Percentiles rank a stretch among this genome's conserved stretches.
These are phyloP conservation scores for Cyanoderma ruficeps DNA, from an alignment of 2,113 vertebrate species.

Conservation along the genomic window DNA sequence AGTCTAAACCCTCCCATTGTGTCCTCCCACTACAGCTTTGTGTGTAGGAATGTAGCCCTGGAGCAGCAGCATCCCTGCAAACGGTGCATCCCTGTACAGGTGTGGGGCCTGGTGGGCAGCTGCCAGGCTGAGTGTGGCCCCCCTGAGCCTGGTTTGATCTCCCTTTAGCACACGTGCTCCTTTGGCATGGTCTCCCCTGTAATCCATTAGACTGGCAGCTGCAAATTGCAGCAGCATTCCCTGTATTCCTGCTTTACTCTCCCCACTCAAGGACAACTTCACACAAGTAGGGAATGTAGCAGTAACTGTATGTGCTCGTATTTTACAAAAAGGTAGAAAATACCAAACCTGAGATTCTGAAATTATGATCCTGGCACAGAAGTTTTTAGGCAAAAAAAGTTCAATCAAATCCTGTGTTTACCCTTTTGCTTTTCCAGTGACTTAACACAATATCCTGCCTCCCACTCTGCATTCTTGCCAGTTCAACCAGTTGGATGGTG, in stretches of 20 bases:
- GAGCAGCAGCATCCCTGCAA: background rate
- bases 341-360: background rate
- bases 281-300: background rate
- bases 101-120: background rate
- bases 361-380: background rate
- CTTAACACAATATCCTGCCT: background rate
- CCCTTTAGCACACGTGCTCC: background rate
- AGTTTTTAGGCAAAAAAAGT: background rate
- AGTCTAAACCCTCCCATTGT: background rate
- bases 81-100: accelerated
- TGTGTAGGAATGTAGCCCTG: background rate
- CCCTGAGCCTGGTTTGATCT: background rate
- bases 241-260: background rate
- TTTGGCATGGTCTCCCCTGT: background rate
- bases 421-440: background rate
- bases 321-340: background rate
- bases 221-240: background rate
- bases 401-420: background rate
- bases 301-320: background rate
- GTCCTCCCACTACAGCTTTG: background rate
- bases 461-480: background rate
- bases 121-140: background rate
- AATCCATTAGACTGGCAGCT: background rate
- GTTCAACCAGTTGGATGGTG: accelerated
- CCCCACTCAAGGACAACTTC: background rate